Evolutionary conservation across 2,113 vertebrate genomes (phyloP).

Genomic region (Pyxicephalus adspersus): DNA sequence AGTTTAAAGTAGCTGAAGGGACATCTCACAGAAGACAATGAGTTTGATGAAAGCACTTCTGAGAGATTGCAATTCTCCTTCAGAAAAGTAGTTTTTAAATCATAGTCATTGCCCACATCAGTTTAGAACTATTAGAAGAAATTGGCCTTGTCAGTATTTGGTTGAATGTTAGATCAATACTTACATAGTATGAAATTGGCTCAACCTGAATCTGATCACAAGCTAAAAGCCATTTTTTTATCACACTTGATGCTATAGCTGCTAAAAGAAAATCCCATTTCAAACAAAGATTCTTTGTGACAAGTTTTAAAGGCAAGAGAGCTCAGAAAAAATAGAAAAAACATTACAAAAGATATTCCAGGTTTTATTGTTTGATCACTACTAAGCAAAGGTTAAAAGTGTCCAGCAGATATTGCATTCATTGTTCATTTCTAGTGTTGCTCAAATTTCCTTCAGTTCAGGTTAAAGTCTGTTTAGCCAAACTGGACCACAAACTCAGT

Average conservation of each 20-base stretch:
- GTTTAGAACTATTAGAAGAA: background rate
- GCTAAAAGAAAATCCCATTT: background rate
- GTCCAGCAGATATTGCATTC: too few species aligned
- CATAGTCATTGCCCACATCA: background rate
- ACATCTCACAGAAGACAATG: background rate
- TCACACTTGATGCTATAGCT: background rate
- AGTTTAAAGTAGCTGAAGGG: background rate
- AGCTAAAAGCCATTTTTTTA: conserved; percentile 11
- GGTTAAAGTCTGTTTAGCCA: too few species aligned
- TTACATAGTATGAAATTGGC: conserved; percentile 23
- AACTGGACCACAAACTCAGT: too few species aligned
- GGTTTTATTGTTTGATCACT: too few species aligned
- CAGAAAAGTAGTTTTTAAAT: conserved; percentile 10
- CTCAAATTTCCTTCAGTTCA: too few species aligned
- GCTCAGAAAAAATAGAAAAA: too few species aligned
- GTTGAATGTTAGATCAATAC: conserved; percentile 23
- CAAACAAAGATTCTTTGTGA: too few species aligned
- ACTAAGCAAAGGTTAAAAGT: too few species aligned
- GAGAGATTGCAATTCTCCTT: background rate
- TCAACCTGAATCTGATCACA: conserved; percentile 38
- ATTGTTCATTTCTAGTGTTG: too few species aligned
- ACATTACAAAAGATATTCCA: too few species aligned
- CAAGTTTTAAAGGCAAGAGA: too few species aligned
- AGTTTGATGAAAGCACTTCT: background rate
- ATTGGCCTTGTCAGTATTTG: conserved; percentile 8